Conservation (phyloP, 2,797 vertebrate genomes). For the Orestias chungarensis region DNA sequence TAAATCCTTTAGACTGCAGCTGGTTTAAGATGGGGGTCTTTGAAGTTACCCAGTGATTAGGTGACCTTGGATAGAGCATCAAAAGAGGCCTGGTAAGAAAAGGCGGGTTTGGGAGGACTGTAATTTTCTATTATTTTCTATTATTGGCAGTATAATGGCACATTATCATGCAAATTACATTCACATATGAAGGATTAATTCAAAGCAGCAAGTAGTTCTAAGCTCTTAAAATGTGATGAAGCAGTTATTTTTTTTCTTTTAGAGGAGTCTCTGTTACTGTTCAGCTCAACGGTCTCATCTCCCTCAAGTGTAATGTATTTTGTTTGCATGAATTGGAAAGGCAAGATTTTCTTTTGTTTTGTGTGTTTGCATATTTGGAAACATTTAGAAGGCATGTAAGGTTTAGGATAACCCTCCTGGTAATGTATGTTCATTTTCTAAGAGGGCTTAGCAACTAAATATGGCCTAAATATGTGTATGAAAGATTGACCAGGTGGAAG, state of each 20-base stretch:
- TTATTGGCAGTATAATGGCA: slow-evolving; percentile 74
- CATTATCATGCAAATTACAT: slow-evolving; percentile 74
- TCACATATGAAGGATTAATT: slow-evolving; percentile 41
- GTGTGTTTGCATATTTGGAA: background rate
- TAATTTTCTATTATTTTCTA: slow-evolving; percentile 72
- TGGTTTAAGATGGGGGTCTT: slow-evolving; percentile 72
- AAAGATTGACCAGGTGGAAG: background rate
- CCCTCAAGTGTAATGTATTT: background rate
- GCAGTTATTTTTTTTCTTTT: slow-evolving; percentile 9
- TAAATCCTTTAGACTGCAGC: slow-evolving; percentile 73
- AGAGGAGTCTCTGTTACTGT: slow-evolving; percentile 7
- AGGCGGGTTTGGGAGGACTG: slow-evolving; percentile 34
- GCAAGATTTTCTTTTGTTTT: background rate
- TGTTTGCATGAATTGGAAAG: slow-evolving; percentile 17
- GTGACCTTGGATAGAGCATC: slow-evolving; percentile 75
- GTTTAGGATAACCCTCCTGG: too few relatives aligned
- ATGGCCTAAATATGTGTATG: background rate
- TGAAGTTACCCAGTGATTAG: slow-evolving; percentile 69
- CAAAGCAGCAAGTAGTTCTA: background rate
- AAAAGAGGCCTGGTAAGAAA: slow-evolving; percentile 33
- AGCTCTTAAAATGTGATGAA: slow-evolving; percentile 8
- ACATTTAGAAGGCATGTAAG: background rate
- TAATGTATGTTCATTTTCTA: slow-evolving; percentile 4
- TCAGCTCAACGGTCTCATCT: slow-evolving; percentile 5
- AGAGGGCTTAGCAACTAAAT: background rate